Evolutionary conservation across 2,113 vertebrate genomes (phyloP).

Genomic region (Pteronura brasiliensis): DNA sequence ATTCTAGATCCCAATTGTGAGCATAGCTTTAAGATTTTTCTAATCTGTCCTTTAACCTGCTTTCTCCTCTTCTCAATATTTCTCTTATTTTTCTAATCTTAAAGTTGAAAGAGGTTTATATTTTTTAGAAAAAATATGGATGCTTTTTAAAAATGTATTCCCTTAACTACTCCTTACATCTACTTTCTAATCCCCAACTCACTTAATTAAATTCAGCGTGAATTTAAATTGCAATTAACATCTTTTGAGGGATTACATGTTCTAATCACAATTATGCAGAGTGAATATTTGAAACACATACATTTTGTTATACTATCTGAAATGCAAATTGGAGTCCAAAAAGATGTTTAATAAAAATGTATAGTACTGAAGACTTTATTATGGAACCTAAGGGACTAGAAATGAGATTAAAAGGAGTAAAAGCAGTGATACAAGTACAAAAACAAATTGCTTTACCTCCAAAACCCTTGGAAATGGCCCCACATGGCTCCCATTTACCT

Average conservation of each 20-base stretch:
- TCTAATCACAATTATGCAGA: conserved; percentile 76
- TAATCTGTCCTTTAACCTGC: conserved; percentile 28
- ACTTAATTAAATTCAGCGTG: conserved; percentile 78
- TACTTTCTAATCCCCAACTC: conserved; percentile 76
- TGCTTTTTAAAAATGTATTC: conserved; percentile 72
- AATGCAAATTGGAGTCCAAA: conserved; percentile 72
- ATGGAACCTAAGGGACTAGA: conserved; percentile 63
- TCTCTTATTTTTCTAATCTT: conserved; percentile 30
- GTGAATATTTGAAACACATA: conserved; percentile 77
- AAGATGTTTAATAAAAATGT: conserved; percentile 78
- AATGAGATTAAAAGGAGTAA: conserved; percentile 52
- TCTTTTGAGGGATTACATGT: conserved; percentile 80
- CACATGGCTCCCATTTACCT: conserved; percentile 31
- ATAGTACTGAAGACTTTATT: conserved; percentile 73
- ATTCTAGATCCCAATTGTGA: conserved; percentile 4
- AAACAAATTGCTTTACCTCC: conserved; percentile 62
- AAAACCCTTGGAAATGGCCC: conserved; percentile 30
- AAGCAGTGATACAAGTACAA: conserved; percentile 55
- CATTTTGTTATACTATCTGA: conserved; percentile 79
- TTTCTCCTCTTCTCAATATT: neutral
- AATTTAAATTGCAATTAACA: conserved; percentile 81
- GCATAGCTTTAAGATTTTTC: neutral
- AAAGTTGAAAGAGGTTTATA: conserved; percentile 61
- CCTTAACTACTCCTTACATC: conserved; percentile 73
- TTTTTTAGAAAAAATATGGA: conserved; percentile 44